phyloP scores from a whole-genome alignment of 2,888 invertebrate genomes.

The Xylota sylvarum region DNA sequence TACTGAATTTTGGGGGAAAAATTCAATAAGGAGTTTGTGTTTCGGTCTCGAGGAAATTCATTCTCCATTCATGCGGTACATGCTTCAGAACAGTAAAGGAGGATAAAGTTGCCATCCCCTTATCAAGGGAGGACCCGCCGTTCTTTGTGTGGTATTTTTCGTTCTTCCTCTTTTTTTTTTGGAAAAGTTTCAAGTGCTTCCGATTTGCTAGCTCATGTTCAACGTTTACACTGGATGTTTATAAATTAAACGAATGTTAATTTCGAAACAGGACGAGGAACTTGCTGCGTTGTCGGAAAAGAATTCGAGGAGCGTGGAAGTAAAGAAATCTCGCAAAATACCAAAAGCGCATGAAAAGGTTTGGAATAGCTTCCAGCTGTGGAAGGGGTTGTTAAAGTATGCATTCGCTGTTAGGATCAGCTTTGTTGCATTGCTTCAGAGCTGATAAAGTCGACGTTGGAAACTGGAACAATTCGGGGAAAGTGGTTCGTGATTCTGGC shows the following conservation, averaged over 20 bases:
- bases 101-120: conserved; percentile 9
- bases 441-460: not conserved
- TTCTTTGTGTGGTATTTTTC: conserved; percentile 3
- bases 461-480: not conserved
- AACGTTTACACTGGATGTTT: not conserved
- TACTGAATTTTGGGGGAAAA: not conserved
- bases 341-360: not conserved
- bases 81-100: not conserved
- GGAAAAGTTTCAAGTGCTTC: conserved; percentile 15
- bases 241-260: conserved; percentile 10
- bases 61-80: conserved; percentile 43
- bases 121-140: not conserved
- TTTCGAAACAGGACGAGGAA: not conserved
- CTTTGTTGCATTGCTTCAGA: not conserved
- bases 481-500: not conserved
- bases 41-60: conserved; percentile 15
- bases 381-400: not conserved
- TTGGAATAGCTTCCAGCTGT: conserved; percentile 7
- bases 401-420: not conserved
- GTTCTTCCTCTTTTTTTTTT: not conserved
- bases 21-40: conserved; percentile 19
- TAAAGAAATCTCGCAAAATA: conserved; percentile 4
- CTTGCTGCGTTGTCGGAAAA: not conserved
- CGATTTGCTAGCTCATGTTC: conserved; percentile 19
- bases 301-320: conserved; percentile 2